phyloP scores from a whole-genome alignment of 2,888 invertebrate genomes.

The Adela reaumurella region DNA sequence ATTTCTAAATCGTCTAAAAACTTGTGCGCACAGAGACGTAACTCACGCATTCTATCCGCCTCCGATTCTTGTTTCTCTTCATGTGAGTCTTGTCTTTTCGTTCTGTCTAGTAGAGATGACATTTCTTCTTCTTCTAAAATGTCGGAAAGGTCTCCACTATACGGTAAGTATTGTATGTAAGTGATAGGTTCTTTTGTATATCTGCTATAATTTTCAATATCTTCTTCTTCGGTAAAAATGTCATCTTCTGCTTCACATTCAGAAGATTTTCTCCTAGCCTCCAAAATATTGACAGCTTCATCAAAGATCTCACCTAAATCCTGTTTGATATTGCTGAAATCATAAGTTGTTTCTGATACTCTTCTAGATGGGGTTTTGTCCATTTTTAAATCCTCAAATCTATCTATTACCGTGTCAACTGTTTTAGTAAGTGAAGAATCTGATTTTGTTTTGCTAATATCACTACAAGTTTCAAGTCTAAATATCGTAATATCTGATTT shows the following conservation, averaged over 20 bases:
- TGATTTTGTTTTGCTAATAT: slow-evolving; percentile 47
- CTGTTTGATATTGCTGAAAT: slow-evolving; percentile 36
- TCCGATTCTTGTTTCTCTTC: slow-evolving; percentile 23
- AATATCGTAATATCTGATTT: slow-evolving; percentile 48
- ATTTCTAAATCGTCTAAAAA: slow-evolving; percentile 11
- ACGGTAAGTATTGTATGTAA: slow-evolving; percentile 28
- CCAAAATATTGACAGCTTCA: slow-evolving; percentile 27
- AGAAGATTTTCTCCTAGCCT: slow-evolving; percentile 19
- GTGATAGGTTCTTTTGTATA: slow-evolving; percentile 37
- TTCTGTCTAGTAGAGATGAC: slow-evolving; percentile 20
- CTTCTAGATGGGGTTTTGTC: slow-evolving; percentile 25
- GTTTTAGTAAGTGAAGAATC: slow-evolving; percentile 46
- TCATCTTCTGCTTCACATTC: slow-evolving; percentile 21
- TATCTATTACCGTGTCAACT: slow-evolving; percentile 44
- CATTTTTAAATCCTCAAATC: slow-evolving; percentile 21
- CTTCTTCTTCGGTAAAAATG: slow-evolving; percentile 42
- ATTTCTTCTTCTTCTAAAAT: slow-evolving; percentile 46
- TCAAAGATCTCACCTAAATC: slow-evolving; percentile 40
- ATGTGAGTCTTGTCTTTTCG: slow-evolving; percentile 8
- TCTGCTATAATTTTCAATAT: slow-evolving; percentile 35
- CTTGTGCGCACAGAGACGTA: slow-evolving; percentile 11
- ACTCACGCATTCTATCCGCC: slow-evolving; percentile 23
- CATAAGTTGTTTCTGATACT: slow-evolving; percentile 41
- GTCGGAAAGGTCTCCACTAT: slow-evolving; percentile 42
- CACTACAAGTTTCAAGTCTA: slow-evolving; percentile 39